Conservation (phyloP, 2,888 invertebrate genomes). For the Danaus chrysippus region DNA sequence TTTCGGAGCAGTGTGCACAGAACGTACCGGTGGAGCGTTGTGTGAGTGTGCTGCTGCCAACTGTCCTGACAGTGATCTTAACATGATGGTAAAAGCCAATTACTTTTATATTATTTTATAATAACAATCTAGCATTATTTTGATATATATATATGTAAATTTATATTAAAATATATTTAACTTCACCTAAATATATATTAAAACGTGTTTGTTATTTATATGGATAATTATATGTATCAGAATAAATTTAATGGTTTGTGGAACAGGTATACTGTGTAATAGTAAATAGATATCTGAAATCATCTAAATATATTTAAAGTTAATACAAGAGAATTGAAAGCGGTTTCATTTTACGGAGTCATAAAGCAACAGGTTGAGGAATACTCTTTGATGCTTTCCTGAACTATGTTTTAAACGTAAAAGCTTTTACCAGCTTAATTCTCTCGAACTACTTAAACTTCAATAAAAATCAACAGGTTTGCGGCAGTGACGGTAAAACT, state of each 20-base stretch:
- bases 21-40: slow-evolving; percentile 83
- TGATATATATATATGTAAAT: too few species aligned
- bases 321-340: background rate
- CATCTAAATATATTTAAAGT: background rate
- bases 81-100: slow-evolving; percentile 64
- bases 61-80: slow-evolving; percentile 67
- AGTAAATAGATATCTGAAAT: too few species aligned
- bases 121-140: too few species aligned
- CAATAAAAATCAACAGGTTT: slow-evolving; percentile 70
- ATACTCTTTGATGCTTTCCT: slow-evolving; percentile 21
- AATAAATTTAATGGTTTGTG: too few species aligned
- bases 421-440: slow-evolving; percentile 21
- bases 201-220: too few species aligned
- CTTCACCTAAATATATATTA: too few species aligned
- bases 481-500: slow-evolving; percentile 89
- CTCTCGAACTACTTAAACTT: slow-evolving; percentile 22
- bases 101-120: background rate
- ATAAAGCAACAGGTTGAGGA: slow-evolving; percentile 21
- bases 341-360: background rate
- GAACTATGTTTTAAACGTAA: slow-evolving; percentile 23
- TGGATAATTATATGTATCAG: too few species aligned
- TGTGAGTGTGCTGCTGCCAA: slow-evolving; percentile 86
- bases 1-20: slow-evolving; percentile 90
- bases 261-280: too few species aligned
- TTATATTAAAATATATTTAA: too few species aligned